Evolutionary conservation across 1,140 invertebrate species (phyloP), one percentile per base, ranked within the genome.

Genomic region (Rhyzopertha dominica): DNA sequence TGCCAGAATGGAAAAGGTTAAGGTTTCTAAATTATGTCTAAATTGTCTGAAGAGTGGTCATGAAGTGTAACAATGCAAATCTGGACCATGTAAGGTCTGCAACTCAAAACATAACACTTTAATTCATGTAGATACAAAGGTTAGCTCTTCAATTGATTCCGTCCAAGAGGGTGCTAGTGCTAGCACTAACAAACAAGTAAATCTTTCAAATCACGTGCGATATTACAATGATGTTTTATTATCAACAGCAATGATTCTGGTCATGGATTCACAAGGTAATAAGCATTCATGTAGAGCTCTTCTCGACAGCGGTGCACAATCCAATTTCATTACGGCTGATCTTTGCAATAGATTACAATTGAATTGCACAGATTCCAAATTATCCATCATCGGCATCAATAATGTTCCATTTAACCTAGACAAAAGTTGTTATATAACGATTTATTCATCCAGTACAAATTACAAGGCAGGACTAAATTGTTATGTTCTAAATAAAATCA

Each of bases 271-370:
- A 25, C 26, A 18, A 7, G 13, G 19, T n/a, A 35, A 19, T 4
- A 17, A 9, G 1, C 16, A 18, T 8, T 26, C 19, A 25, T 10
- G 12, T 5, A 4, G 31, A 39, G 43, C 32, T 7, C 14, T 47
- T 14, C 20, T 40, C 5, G 44, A 47, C 7, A 10, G 24, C n/a
- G 44, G 36, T 12, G 39, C 44, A 10, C 44, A 47, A 42, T 20
- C 14, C 26, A 40, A 24, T 29, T 47, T 40, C 20, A 30, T 47
- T 7, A 40, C 35, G 3, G 4, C 2, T 3, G 20, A 40, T 9
- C 8, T 22, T 38, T 44, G 31, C 13, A 5, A 44, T 3, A 19
- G 17, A 36, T 44, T 44, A 19, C 4, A 14, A 3, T 14, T 44
- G 5, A 3, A 17, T 7, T n/a, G 4, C n/a, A 1, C 2, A 4